Evolutionary conservation across 2,888 invertebrate genomes (phyloP), one percentile per base, ranked within the genome.

Genomic region (Schizotus pectinicornis): DNA sequence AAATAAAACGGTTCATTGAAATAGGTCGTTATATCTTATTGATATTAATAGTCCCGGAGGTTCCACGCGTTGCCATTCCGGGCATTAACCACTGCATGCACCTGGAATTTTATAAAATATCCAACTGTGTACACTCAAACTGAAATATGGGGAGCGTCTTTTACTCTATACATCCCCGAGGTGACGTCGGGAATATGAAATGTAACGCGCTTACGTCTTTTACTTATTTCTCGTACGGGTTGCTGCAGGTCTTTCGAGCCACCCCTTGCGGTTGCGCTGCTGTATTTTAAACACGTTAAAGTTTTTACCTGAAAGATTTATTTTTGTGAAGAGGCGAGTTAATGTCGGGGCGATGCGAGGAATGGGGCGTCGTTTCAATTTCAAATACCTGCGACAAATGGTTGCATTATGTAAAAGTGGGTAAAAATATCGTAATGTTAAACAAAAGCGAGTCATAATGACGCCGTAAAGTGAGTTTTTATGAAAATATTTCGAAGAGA

Each of bases 31-130:
- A 49, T 49, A 31, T 1, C 38, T 56, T 56, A 56, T 56, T 57
- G 57, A 60, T 60, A 60, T 53, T 60, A 58, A 60, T 47, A 47
- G 58, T 52, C 56, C 56, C 58, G 35, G 13, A 31, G 58, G 56
- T 43, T 34, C 61, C n/a, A 46, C 61, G 61, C 57, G 53, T 61
- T 53, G 37, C 46, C 56, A 53, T 56, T 48, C 49, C 6, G 33
- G 32, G 13, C 11, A 51, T 47, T 61, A 61, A 58, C 61, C 60
- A 43, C 54, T 31, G 51, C 42, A 51, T 58, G 59, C 64, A 61
- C 52, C 56, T 59, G 59, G 60, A 64, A 62, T 61, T 62, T 62
- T 56, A 61, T 62, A 61, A 60, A 64, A 62, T 58, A 64, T 60
- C 59, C 60, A 58, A 59, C 50, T 60, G 62, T 56, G 62, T 54